Conservation (phyloP, 53 echinoderm and acorn worm species). For the Holothuria scabra region DNA sequence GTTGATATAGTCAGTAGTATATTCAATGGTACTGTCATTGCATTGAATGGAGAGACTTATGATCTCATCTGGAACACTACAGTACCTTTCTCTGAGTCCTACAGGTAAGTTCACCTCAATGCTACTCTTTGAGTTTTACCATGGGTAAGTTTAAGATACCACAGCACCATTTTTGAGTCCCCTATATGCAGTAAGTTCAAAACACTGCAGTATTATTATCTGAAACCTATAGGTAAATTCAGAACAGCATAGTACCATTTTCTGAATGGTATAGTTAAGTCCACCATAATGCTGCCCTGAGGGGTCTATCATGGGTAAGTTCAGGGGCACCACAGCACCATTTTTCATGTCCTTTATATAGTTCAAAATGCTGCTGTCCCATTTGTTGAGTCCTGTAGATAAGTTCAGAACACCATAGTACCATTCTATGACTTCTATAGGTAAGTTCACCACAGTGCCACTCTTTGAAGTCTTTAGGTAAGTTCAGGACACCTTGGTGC, state of each 20-base stretch:
- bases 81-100: conserved; percentile 71
- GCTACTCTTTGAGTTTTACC: too few species aligned
- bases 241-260: too few species aligned
- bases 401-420: conserved; percentile 76
- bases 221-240: conserved; percentile 77
- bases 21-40: conserved; percentile 80
- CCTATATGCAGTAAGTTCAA: conserved; percentile 71
- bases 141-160: too few species aligned
- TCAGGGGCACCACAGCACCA: too few species aligned
- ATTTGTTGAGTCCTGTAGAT: conserved; percentile 58
- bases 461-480: background rate
- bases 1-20: conserved; percentile 83
- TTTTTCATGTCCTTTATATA: conserved; percentile 47
- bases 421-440: conserved; percentile 77
- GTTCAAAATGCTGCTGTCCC: conserved; percentile 75
- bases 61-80: conserved; percentile 83
- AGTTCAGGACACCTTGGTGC: too few species aligned
- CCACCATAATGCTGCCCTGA: too few species aligned
- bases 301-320: too few species aligned
- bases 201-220: conserved; percentile 65
- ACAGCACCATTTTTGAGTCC: conserved; percentile 53
- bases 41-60: conserved; percentile 82
- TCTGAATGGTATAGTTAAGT: too few species aligned
- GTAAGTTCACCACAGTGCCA: conserved; percentile 30
- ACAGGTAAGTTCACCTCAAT: conserved; percentile 58